These are phyloP conservation scores for Ctenopoma kingsleyae DNA, from an alignment of 2,797 vertebrate species.

Conservation along the genomic window DNA sequence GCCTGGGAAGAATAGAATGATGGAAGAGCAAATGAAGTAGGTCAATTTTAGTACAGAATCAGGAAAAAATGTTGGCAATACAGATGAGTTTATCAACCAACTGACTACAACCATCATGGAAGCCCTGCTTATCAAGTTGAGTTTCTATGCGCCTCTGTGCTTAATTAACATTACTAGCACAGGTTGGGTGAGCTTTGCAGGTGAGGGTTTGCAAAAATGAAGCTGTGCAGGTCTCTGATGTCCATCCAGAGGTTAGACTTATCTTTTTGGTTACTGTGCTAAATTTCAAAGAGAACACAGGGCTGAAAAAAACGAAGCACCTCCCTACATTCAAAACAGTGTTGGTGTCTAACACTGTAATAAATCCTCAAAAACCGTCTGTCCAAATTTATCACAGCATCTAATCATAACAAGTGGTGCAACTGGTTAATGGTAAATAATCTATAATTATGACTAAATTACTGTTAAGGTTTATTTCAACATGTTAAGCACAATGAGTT, in stretches of 20 bases:
- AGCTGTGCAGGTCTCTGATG: too few species aligned
- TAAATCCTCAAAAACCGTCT: neutral
- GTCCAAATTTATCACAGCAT: neutral
- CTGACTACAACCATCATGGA: too few species aligned
- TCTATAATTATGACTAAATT: neutral
- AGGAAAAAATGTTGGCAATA: neutral
- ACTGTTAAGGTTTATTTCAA: neutral
- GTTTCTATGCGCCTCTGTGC: too few species aligned
- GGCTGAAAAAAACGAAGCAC: too few species aligned
- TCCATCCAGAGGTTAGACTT: too few species aligned
- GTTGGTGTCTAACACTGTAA: too few species aligned
- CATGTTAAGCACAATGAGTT: neutral
- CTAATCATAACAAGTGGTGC: neutral
- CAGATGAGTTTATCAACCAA: neutral
- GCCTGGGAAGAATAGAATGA: constrained; percentile 36
- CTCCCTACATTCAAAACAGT: neutral
- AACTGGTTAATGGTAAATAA: neutral
- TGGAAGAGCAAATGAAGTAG: constrained; percentile 8
- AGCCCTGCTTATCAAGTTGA: too few species aligned
- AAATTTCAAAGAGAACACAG: too few species aligned
- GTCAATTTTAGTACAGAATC: constrained; percentile 7
- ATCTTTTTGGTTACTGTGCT: too few species aligned
- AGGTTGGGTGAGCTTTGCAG: too few species aligned
- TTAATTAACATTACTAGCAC: neutral
- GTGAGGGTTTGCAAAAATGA: too few species aligned